A percentile compares a stretch with the other conserved stretches of the same genome.
Conservation (phyloP, 2,797 vertebrate genomes). For the Eremophila alpestris region DNA sequence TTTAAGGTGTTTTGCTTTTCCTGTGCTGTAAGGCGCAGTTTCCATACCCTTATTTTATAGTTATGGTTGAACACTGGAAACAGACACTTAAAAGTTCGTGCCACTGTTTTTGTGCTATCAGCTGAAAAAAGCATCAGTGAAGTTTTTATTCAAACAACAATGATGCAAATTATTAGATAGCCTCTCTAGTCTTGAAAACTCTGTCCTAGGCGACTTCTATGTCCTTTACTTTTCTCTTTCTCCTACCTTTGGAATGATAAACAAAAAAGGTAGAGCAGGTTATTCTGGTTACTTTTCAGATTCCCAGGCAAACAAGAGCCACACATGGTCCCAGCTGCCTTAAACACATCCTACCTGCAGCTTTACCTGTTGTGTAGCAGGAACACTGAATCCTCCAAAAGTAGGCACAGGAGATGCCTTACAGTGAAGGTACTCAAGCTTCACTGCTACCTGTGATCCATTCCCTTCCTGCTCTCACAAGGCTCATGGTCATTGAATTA, state of each 20-base stretch:
- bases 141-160: neutral
- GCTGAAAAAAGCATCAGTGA: neutral
- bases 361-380: neutral
- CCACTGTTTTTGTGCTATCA: neutral
- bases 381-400: neutral
- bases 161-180: neutral
- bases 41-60: neutral
- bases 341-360: neutral
- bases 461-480: neutral
- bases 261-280: neutral
- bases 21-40: neutral
- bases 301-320: neutral
- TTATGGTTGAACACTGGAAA: neutral
- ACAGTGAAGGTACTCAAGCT: neutral
- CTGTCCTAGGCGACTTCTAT: neutral
- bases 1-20: neutral
- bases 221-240: neutral
- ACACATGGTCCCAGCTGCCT: neutral
- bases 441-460: neutral
- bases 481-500: rapidly evolving
- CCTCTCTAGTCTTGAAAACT: neutral
- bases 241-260: neutral
- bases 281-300: neutral
- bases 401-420: neutral
- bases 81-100: neutral